These are phyloP conservation scores for Cinclus cinclus DNA, from an alignment of 2,113 vertebrate genomes.

Conservation along the genomic window DNA sequence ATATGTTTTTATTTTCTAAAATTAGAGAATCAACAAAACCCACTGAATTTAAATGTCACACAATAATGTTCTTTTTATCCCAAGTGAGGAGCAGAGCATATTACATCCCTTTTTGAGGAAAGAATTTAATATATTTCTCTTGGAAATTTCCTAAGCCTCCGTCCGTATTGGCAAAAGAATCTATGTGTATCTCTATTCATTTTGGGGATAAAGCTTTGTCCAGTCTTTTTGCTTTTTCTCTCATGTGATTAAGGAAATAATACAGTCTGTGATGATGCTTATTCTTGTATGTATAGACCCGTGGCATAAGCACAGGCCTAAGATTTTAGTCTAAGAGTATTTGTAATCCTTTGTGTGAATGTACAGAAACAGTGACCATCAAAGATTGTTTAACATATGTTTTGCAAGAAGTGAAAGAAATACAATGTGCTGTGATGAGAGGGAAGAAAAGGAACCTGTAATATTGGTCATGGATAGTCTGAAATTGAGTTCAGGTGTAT, in stretches of 20 bases:
- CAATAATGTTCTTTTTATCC: neutral
- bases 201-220: neutral
- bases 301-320: neutral
- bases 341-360: neutral
- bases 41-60: neutral
- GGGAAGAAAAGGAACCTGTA: neutral
- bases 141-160: neutral
- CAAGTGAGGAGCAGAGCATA: neutral
- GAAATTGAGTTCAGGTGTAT: neutral
- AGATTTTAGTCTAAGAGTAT: neutral
- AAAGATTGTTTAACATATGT: neutral
- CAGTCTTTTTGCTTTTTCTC: neutral
- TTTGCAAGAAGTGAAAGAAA: neutral
- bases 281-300: neutral
- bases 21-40: neutral
- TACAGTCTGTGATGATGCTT: neutral
- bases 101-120: neutral
- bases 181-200: neutral
- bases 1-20: neutral
- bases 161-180: neutral
- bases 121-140: neutral
- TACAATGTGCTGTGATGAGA: neutral
- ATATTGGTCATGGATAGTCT: neutral
- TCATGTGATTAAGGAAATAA: neutral
- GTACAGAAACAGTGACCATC: neutral